Evolutionary conservation across 2,888 invertebrate species (phyloP).

Genomic region (Orthosia gothica): DNA sequence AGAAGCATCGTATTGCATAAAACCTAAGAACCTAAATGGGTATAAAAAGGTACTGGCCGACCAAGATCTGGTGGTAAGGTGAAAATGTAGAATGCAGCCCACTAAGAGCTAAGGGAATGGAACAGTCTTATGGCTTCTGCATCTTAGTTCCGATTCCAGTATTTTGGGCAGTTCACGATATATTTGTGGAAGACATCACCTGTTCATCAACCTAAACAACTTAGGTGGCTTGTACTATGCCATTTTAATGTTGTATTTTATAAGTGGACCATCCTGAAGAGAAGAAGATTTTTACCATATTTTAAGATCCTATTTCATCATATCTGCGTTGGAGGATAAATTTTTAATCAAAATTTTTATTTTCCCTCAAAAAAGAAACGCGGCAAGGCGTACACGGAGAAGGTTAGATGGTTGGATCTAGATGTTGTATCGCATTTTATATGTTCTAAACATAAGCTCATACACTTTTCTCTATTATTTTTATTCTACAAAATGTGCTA

Average conservation of each 20-base stretch:
- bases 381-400: conserved; percentile 95
- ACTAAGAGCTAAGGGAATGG: neutral
- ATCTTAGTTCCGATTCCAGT: neutral
- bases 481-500: conserved; percentile 84
- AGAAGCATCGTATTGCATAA: neutral
- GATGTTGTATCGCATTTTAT: conserved; percentile 84
- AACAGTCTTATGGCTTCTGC: neutral
- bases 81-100: neutral
- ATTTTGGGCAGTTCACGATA: too few species aligned
- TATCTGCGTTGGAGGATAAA: conserved; percentile 10
- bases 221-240: too few species aligned
- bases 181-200: neutral
- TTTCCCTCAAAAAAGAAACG: conserved; percentile 92
- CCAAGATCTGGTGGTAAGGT: neutral
- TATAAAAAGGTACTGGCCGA: neutral
- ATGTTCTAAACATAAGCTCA: conserved; percentile 82
- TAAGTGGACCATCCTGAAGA: neutral
- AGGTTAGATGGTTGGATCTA: conserved; percentile 93
- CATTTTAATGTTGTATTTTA: too few species aligned
- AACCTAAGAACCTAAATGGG: too few species aligned
- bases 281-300: neutral
- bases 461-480: conserved; percentile 66
- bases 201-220: neutral
- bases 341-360: conserved; percentile 74
- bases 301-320: neutral